Evolutionary conservation across 2,888 invertebrate genomes (phyloP).

Genomic region (Diachrysia chrysitis): DNA sequence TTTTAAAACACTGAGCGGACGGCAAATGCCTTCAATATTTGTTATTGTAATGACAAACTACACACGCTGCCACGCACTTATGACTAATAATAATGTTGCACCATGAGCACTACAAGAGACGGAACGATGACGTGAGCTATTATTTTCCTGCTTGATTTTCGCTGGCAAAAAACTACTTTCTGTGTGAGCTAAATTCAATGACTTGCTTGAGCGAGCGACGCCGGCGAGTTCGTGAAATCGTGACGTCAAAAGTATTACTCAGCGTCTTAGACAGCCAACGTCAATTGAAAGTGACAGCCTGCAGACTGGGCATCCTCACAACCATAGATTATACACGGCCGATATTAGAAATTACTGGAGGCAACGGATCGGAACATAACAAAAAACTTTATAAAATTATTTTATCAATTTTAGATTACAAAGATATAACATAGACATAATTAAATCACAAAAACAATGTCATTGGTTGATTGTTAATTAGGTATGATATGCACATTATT

Average conservation of each 20-base stretch:
- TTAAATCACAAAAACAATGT: no score
- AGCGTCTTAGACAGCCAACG: background rate
- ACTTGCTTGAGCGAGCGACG: slow-evolving; percentile 21
- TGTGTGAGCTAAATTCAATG: background rate
- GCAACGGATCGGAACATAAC: background rate
- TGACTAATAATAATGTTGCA: slow-evolving; percentile 44
- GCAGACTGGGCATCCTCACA: no score
- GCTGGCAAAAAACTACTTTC: slow-evolving; percentile 41
- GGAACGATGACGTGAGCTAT: slow-evolving; percentile 39
- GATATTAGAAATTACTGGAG: no score
- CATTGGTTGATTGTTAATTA: no score
- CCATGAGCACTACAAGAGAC: slow-evolving; percentile 16
- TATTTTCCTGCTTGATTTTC: slow-evolving; percentile 23
- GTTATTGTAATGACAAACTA: slow-evolving; percentile 37
- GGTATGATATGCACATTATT: no score
- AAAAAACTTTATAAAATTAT: background rate
- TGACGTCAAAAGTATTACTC: background rate
- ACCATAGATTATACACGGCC: no score
- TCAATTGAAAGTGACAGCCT: background rate
- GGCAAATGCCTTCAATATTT: slow-evolving; percentile 5
- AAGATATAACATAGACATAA: no score
- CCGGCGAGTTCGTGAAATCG: slow-evolving; percentile 7
- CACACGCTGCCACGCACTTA: slow-evolving; percentile 22
- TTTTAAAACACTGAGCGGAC: slow-evolving; percentile 36
- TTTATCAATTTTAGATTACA: background rate